phyloP scores from a whole-genome alignment of 2,797 vertebrate genomes.

The Steatocranus sp. region DNA sequence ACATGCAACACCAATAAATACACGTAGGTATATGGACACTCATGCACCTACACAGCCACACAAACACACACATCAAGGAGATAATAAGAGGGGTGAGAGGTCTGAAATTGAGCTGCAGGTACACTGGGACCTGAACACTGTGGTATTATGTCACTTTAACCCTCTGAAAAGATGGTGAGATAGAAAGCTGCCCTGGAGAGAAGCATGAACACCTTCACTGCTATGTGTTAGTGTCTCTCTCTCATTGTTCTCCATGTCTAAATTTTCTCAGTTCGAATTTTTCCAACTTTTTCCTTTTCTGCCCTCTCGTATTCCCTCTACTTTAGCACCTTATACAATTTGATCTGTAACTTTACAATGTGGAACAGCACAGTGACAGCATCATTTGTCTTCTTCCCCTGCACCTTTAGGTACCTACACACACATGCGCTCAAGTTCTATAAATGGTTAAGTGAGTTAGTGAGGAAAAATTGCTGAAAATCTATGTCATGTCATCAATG shows the following conservation, averaged over 20 bases:
- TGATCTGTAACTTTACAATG: conserved; percentile 32
- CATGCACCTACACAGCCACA: neutral
- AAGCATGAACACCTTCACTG: conserved; percentile 34
- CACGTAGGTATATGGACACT: neutral
- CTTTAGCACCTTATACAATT: conserved; percentile 27
- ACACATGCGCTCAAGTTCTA: neutral
- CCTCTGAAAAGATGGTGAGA: conserved; percentile 27
- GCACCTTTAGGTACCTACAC: conserved; percentile 11
- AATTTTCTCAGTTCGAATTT: conserved; percentile 20
- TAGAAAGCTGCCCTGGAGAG: conserved; percentile 35
- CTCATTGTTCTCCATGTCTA: conserved; percentile 6
- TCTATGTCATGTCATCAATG: neutral
- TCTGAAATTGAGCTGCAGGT: conserved; percentile 54
- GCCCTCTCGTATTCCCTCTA: neutral
- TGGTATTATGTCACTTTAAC: conserved; percentile 53
- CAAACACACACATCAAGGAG: neutral
- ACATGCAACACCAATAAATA: neutral
- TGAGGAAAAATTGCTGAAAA: conserved; percentile 10
- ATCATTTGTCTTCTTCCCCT: conserved; percentile 51
- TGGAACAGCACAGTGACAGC: conserved; percentile 40
- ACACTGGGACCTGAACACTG: conserved; percentile 40
- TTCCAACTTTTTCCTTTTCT: neutral
- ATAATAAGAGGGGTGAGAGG: conserved; percentile 44
- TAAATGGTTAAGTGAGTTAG: conserved; percentile 22
- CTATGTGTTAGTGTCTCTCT: conserved; percentile 14